phyloP scores from a whole-genome alignment of 2,888 invertebrate genomes.

The Rutpela maculata region DNA sequence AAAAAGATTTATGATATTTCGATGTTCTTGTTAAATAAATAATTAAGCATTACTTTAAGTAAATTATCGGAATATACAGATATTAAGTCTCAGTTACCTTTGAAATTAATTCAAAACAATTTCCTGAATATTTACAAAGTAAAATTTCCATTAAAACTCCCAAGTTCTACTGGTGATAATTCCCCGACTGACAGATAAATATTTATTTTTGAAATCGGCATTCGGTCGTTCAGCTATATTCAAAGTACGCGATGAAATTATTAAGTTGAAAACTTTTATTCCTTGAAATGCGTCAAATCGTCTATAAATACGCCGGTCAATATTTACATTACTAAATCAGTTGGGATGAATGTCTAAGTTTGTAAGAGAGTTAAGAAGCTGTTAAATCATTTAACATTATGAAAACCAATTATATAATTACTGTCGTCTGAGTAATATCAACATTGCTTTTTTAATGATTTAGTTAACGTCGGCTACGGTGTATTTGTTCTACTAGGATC shows the following conservation, averaged over 20 bases:
- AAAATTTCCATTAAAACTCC: slow-evolving; percentile 33
- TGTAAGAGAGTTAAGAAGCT: neutral
- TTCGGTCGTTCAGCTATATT: slow-evolving; percentile 46
- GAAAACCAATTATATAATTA: neutral
- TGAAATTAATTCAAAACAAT: slow-evolving; percentile 7
- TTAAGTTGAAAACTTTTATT: slow-evolving; percentile 43
- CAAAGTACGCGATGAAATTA: slow-evolving; percentile 56
- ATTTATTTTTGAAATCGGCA: slow-evolving; percentile 54
- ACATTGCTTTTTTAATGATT: too few species aligned
- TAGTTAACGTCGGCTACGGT: too few species aligned
- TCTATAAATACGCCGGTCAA: slow-evolving; percentile 53
- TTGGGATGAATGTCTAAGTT: slow-evolving; percentile 1
- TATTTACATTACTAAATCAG: slow-evolving; percentile 42
- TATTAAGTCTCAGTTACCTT: neutral
- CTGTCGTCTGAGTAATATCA: too few species aligned
- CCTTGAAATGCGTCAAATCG: slow-evolving; percentile 50
- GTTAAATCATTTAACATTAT: slow-evolving; percentile 4
- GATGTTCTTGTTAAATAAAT: neutral
- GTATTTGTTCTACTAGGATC: too few species aligned
- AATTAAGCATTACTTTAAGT: neutral
- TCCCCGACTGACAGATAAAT: slow-evolving; percentile 46
- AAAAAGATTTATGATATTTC: neutral
- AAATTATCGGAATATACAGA: neutral
- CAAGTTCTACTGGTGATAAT: slow-evolving; percentile 13
- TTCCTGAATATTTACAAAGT: slow-evolving; percentile 4